Base-by-base conservation (phyloP, 2,888 invertebrate species). In the Ophioninae sp. region DNA sequence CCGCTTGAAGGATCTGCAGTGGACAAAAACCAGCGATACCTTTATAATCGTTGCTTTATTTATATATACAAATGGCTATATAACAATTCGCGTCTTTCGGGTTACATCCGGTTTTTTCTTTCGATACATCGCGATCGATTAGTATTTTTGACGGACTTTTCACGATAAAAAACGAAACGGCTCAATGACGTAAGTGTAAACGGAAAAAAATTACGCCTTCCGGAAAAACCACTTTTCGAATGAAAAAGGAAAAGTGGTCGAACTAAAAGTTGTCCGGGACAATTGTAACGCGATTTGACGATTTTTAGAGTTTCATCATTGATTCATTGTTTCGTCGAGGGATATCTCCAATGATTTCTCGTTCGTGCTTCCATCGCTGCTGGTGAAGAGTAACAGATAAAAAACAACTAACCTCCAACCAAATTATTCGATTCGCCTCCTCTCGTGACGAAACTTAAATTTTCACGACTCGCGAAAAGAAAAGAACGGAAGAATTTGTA, bases 31-130 rank as follows among this genome's bases (percentile, higher is more conserved):
- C 86, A 81, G 82, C 85, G 85, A 81, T 84, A 85, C 85, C 85
- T 85, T 83, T 84, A 75, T 81, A 64, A 82, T 82, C 79, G 82
- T 83, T 81, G 59, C 83, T 85, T 87, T 86, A 83, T 87, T 85
- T 87, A 86, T 88, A 86, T 83, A 85, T 85, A 86, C 83, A 88
- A 85, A 85, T 85, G 86, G 88, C 85, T 89, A 95, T 93, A 93
- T 95, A 95, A 85, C 93, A 93, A 86, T 94, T 94, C 86, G 63
- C 65, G 63, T 75, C 76, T 68, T 65, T 63, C 95, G 91, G 94
- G 74, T 71, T 67, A 76, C 75, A 75, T 71, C 22, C 20, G 59
- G 59, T 65, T 65, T 77, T 61, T 64, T 56, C 76, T 64, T 74
- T 68, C 63, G 80, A 59, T 76, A 68, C 71, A 71, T 68, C 51